Evolutionary conservation across 1,140 invertebrate genomes (phyloP).

Genomic region (Kradibia gibbosae): DNA sequence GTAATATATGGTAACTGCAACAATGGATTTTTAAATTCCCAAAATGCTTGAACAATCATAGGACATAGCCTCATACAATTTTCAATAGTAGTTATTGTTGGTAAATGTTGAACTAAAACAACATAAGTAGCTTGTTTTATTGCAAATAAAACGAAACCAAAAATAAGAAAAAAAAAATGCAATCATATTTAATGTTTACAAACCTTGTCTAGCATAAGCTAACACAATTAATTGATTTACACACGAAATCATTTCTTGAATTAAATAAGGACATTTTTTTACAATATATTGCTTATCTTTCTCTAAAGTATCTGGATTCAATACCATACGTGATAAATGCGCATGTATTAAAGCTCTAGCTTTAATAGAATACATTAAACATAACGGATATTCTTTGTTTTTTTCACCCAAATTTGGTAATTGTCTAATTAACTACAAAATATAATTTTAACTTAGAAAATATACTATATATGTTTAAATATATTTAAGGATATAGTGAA

Average conservation of each 20-base stretch:
- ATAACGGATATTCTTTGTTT: constrained; percentile 94
- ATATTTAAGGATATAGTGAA: constrained; percentile 3
- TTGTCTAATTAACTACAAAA: constrained; percentile 88
- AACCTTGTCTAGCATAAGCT: constrained; percentile 91
- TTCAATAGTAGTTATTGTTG: constrained; percentile 95
- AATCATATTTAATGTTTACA: constrained; percentile 61
- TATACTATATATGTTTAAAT: not conserved
- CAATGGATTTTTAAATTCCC: constrained; percentile 94
- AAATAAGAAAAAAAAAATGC: constrained; percentile 1
- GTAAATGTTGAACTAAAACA: constrained; percentile 80
- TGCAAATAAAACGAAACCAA: no score
- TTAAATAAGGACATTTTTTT: constrained; percentile 94
- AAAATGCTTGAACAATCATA: constrained; percentile 97
- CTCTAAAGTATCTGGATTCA: constrained; percentile 88
- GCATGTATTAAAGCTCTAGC: constrained; percentile 94
- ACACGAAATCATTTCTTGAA: constrained; percentile 98
- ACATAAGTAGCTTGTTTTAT: not conserved
- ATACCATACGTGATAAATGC: constrained; percentile 87
- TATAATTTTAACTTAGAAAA: constrained; percentile 18
- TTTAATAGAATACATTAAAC: constrained; percentile 96
- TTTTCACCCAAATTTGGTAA: constrained; percentile 92
- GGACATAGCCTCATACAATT: constrained; percentile 97
- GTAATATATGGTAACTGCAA: constrained; percentile 96
- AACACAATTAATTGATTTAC: constrained; percentile 94
- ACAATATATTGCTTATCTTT: constrained; percentile 90